A percentile compares a stretch with the other conserved stretches of the same genome.
Evolutionary conservation across 1,140 invertebrate genomes (phyloP).

Genomic region (Helicoverpa armigera): DNA sequence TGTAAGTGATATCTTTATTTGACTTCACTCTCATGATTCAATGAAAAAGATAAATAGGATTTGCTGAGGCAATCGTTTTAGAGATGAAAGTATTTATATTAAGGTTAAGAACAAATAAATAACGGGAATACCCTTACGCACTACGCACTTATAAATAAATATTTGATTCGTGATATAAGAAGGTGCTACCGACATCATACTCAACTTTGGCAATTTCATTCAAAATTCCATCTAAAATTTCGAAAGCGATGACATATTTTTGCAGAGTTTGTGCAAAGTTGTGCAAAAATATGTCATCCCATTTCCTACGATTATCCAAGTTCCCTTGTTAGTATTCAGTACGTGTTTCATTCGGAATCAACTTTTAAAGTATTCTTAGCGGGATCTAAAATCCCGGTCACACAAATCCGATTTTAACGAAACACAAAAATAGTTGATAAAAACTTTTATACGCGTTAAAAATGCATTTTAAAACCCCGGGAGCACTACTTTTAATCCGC

Average conservation of each 20-base stretch:
- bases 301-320: slow-evolving; percentile 24
- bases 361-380: slow-evolving; percentile 41
- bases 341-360: slow-evolving; percentile 31
- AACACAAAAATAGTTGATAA: slow-evolving; percentile 58
- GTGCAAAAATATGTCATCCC: slow-evolving; percentile 32
- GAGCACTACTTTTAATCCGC: slow-evolving; percentile 72
- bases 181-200: neutral
- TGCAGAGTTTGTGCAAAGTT: slow-evolving; percentile 32
- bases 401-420: slow-evolving; percentile 58
- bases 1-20: neutral
- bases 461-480: slow-evolving; percentile 70
- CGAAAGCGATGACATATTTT: slow-evolving; percentile 26
- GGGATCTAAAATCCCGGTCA: slow-evolving; percentile 19
- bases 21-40: neutral
- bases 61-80: too few relatives aligned
- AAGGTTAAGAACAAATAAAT: too few relatives aligned
- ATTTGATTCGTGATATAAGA: slow-evolving; percentile 14
- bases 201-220: slow-evolving; percentile 30
- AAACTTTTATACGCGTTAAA: slow-evolving; percentile 64
- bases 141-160: neutral
- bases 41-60: too few relatives aligned
- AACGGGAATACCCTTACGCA: too few relatives aligned
- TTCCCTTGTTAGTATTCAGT: slow-evolving; percentile 30
- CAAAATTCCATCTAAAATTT: slow-evolving; percentile 36
- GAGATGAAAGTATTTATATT: too few relatives aligned